Base-by-base conservation (phyloP, 2,113 vertebrate genomes). In the Prunella himalayana region DNA sequence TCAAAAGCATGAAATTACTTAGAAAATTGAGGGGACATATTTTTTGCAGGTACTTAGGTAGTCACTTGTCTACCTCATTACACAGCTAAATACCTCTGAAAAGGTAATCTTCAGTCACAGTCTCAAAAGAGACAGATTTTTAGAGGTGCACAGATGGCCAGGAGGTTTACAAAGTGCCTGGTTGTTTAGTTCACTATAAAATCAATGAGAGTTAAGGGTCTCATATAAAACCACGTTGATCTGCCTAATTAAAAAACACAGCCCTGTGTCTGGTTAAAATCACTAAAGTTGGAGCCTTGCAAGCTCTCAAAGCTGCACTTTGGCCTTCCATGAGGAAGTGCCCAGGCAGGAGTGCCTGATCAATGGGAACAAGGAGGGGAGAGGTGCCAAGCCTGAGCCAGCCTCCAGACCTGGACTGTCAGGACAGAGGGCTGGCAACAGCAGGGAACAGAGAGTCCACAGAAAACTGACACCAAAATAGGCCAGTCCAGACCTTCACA, bases 151-250 rank as follows among this genome's bases (percentile, higher is more conserved):
- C 71, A 90, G 70, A 76, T 85, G 82, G 80, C 88, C 88, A 79
- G 51, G 56, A 89, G 87, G 53, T 82, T 86, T 83, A 63, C 39
- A 83, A 81, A 94, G 42, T 49, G 60, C 39, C 23, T 54, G 18
- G 33, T 7, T 86, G 39, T 80, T 93, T 68, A 78, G 82, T 33
- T 88, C 80, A 69, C 80, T 68, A 37, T 84, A 86, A 95, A 92
- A 84, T 68, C 60, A 64, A n/a, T 66, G 30, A 44, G 33, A 84
- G 41, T 35, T 76, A 84, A 81, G 56, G 69, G 37, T 60, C 81
- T 87, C 35, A 17, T 77, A 64, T 53, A 86, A 93, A 90, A 78
- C 37, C 69, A 84, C 0, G 0, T 59, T 1, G 0, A 66, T 66
- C 51, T 66, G 22, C 76, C 65, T 90, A 56, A 90, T 77, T 71